Conservation (phyloP, 2,797 vertebrate species). For the Gallinago nigripennis region DNA sequence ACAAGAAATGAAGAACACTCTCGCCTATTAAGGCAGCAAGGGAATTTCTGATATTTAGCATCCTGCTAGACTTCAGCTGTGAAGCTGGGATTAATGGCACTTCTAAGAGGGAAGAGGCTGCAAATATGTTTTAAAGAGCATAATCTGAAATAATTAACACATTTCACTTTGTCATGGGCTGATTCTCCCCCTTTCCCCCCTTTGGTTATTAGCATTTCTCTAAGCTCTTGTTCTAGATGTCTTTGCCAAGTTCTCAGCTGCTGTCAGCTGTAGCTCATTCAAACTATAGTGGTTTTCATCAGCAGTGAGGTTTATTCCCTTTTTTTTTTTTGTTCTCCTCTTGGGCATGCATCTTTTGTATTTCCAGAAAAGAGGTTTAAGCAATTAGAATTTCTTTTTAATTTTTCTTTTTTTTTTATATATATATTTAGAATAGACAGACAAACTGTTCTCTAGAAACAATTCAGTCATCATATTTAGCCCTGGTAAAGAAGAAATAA, state of each 20-base stretch:
- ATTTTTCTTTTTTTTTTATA: not conserved
- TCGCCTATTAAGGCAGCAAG: not conserved
- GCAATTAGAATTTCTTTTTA: not conserved
- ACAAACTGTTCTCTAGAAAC: not conserved
- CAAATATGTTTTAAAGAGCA: constrained; percentile 47
- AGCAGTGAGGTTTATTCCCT: not conserved
- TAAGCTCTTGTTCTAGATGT: not conserved
- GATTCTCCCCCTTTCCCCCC: not conserved
- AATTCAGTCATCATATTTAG: not conserved
- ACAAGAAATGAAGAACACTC: constrained; percentile 33
- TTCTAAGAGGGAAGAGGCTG: not conserved
- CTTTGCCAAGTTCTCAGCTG: constrained; percentile 59
- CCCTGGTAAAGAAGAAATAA: not conserved
- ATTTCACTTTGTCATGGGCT: constrained; percentile 36
- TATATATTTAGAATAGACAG: not conserved
- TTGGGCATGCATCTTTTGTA: not conserved
- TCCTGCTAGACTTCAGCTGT: constrained; percentile 27
- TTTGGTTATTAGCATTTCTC: constrained; percentile 35
- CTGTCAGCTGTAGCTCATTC: constrained; percentile 44
- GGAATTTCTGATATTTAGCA: constrained; percentile 42
- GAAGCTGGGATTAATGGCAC: constrained; percentile 30
- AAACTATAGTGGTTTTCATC: constrained; percentile 10
- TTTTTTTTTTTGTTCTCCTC: not conserved
- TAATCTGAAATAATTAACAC: constrained; percentile 64
- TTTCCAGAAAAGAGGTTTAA: not conserved